These are phyloP conservation scores for Drosophila repletoides DNA, from an alignment of 1,140 invertebrate species.

Conservation along the genomic window DNA sequence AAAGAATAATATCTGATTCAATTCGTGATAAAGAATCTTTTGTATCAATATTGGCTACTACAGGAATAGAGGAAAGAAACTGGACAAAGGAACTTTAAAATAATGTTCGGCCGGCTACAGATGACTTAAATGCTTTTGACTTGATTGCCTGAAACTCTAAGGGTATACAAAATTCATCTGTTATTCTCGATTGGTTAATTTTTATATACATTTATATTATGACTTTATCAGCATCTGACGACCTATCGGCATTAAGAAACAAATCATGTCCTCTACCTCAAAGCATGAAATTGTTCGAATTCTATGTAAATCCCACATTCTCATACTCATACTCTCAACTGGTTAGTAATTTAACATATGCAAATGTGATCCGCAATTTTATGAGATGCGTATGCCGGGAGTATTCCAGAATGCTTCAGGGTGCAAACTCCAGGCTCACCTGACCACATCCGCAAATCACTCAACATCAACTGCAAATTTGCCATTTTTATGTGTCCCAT, in stretches of 20 bases:
- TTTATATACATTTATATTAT: no score
- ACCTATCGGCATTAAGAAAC: no score
- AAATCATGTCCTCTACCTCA: not conserved
- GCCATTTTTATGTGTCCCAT: constrained; percentile 51
- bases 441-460: constrained; percentile 42
- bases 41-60: no score
- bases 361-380: constrained; percentile 41
- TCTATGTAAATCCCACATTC: constrained; percentile 2
- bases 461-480: constrained; percentile 56
- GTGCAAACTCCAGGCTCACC: not conserved
- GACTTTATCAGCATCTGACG: constrained; percentile 13
- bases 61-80: no score
- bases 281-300: constrained; percentile 29
- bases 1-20: no score
- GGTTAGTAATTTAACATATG: constrained; percentile 37
- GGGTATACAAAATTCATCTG: no score
- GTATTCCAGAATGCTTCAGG: constrained; percentile 24
- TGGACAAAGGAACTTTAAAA: no score
- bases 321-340: not conserved
- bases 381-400: not conserved
- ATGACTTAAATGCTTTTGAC: no score
- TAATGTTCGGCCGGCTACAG: no score
- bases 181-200: no score
- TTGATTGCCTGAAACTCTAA: no score
- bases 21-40: no score